Base-by-base conservation (phyloP, 2,797 vertebrate species). In the Pantherophis alleghaniensis region DNA sequence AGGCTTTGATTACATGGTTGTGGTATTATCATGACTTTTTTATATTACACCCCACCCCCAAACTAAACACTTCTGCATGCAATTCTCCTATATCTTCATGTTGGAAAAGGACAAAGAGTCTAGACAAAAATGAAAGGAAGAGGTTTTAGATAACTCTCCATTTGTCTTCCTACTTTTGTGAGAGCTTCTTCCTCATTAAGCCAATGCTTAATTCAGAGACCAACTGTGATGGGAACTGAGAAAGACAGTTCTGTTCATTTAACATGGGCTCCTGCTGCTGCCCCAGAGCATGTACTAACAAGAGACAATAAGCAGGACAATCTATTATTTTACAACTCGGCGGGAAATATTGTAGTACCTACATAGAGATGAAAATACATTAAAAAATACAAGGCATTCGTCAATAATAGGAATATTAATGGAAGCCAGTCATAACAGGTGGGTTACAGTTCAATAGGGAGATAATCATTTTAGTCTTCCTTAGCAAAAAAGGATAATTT, bases 191-290 rank as follows among this genome's bases (percentile, higher is more conserved):
- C 86, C 60, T 91, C 37, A 42, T 69, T 86, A 92, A 61, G 28
- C n/a, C 90, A 96, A 92, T 0, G 3, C 56, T 87, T 59, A 14
- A 42, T 47, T 93, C 6, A 7, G 28, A 28, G n/a, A 18, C 0
- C 6, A 2, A 55, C 32, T n/a, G 28, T 61, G 93, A 89, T 91
- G 94, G 92, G 60, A 20, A 91, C 87, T 83, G 7, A 93, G 55
- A 55, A 61, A 24, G 18, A 87, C 22, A 91, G n/a, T 51, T 26
- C 60, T 26, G 28, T 16, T 20, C 2, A 10, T 90, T 63, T 10
- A 42, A 7, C 91, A 86, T 22, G 51, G 53, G 0, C 6, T 2
- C 47, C 94, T 12, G 63, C 26, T 11, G 13, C 42, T 94, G 63
- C 79, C 74, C 90, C 47, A 51, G 88, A 90, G 53, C 16, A 87